These are phyloP conservation scores for Stigmatopora argus DNA, from an alignment of 2,113 vertebrate genomes.

Conservation along the genomic window DNA sequence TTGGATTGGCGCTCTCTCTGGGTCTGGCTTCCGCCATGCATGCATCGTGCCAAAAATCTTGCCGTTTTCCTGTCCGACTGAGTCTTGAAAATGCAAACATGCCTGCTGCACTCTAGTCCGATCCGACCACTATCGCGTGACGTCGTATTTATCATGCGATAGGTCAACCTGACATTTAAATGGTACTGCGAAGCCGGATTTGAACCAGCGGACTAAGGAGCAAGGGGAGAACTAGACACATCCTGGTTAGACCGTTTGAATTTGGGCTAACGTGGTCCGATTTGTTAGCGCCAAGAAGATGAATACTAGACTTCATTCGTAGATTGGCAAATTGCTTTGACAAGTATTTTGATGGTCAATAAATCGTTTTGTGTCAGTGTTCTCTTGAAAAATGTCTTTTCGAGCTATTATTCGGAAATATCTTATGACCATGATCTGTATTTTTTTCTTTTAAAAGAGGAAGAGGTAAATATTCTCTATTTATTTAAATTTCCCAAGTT, in stretches of 20 bases:
- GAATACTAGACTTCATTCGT: too few species aligned
- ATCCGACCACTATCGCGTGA: slow-evolving; percentile 31
- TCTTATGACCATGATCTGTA: too few species aligned
- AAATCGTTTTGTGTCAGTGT: too few species aligned
- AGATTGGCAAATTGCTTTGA: too few species aligned
- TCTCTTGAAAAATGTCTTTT: too few species aligned
- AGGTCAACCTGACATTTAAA: too few species aligned
- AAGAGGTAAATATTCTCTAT: too few species aligned
- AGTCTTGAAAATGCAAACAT: slow-evolving; percentile 43
- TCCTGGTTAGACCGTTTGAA: slow-evolving; percentile 19
- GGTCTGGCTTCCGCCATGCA: slow-evolving; percentile 52
- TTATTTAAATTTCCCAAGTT: too few species aligned
- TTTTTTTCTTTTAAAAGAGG: too few species aligned
- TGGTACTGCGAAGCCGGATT: neutral
- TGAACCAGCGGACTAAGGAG: slow-evolving; percentile 9
- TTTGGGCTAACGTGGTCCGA: slow-evolving; percentile 26
- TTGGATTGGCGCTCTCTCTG: slow-evolving; percentile 51
- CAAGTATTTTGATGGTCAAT: too few species aligned
- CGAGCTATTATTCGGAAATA: too few species aligned
- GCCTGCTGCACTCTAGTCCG: slow-evolving; percentile 28
- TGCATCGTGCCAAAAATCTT: slow-evolving; percentile 42
- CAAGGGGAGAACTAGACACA: slow-evolving; percentile 22
- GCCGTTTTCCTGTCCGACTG: slow-evolving; percentile 46
- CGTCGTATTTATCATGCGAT: slow-evolving; percentile 20
- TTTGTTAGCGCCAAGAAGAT: too few species aligned